These are phyloP conservation scores for Dasysyrphus tricinctus DNA, from an alignment of 2,888 invertebrate genomes.

Conservation along the genomic window DNA sequence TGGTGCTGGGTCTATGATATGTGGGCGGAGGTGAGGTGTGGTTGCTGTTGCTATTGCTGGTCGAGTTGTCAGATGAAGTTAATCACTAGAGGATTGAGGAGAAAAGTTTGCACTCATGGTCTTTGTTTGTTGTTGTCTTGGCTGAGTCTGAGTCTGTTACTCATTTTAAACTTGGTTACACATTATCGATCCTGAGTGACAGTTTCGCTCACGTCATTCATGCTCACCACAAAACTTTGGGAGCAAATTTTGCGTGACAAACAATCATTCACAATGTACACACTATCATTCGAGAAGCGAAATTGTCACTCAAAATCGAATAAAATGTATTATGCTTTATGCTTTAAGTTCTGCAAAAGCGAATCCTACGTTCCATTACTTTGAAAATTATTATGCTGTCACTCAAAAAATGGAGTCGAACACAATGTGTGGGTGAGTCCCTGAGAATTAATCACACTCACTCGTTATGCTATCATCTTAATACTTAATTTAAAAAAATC, in stretches of 20 bases:
- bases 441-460: constrained; percentile 2
- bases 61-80: constrained; percentile 2
- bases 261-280: too few relatives aligned
- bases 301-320: too few relatives aligned
- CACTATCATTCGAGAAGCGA: too few relatives aligned
- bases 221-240: too few relatives aligned
- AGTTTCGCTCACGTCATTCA: too few relatives aligned
- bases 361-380: not conserved
- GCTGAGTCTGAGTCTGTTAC: not conserved
- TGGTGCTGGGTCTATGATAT: not conserved
- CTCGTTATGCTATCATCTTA: not conserved
- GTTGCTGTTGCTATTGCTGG: not conserved
- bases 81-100: constrained; percentile 5
- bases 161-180: not conserved
- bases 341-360: not conserved
- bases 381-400: not conserved
- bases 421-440: not conserved
- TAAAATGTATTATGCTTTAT: too few relatives aligned
- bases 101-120: not conserved
- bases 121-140: not conserved
- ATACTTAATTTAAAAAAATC: not conserved
- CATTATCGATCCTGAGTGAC: too few relatives aligned
- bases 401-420: not conserved
- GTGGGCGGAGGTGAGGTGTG: constrained; percentile 10
- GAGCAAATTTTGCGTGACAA: too few relatives aligned